These are phyloP conservation scores for Gambusia affinis DNA, from an alignment of 2,113 vertebrate genomes.

Conservation along the genomic window DNA sequence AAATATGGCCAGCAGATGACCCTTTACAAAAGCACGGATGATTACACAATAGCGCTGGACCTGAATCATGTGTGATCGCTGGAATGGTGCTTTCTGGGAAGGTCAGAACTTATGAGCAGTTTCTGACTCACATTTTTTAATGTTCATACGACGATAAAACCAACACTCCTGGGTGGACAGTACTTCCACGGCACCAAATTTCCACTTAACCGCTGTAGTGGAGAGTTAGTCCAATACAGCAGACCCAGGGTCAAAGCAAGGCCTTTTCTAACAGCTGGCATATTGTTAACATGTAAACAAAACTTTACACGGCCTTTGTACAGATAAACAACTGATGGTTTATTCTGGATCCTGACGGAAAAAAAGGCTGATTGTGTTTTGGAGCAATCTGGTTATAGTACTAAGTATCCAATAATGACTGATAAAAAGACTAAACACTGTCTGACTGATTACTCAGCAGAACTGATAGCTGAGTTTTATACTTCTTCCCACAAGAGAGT, in stretches of 20 bases:
- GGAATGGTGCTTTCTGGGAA: conserved; percentile 37
- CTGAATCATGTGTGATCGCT: conserved; percentile 37
- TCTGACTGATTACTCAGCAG: neutral
- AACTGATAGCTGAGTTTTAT: neutral
- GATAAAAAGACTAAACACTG: neutral
- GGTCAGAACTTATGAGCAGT: conserved; percentile 20
- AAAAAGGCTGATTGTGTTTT: conserved; percentile 34
- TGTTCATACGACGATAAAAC: conserved; percentile 1
- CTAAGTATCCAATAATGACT: conserved; percentile 8
- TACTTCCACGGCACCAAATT: neutral
- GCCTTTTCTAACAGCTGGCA: conserved; percentile 29
- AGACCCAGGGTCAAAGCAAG: conserved; percentile 3
- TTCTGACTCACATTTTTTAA: conserved; percentile 21
- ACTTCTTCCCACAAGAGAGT: neutral
- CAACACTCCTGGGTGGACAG: conserved; percentile 1
- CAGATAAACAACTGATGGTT: conserved; percentile 53
- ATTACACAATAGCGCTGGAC: conserved; percentile 51
- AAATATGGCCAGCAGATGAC: conserved; percentile 49
- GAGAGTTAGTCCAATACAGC: conserved; percentile 10
- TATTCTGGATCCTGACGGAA: conserved; percentile 59
- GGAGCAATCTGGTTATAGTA: conserved; percentile 1
- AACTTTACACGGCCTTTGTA: conserved; percentile 57
- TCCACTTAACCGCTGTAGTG: neutral
- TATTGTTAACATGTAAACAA: conserved; percentile 56
- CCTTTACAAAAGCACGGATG: conserved; percentile 54